These are phyloP conservation scores for Prosapia bicincta DNA, from an alignment of 2,888 invertebrate species.

Conservation along the genomic window DNA sequence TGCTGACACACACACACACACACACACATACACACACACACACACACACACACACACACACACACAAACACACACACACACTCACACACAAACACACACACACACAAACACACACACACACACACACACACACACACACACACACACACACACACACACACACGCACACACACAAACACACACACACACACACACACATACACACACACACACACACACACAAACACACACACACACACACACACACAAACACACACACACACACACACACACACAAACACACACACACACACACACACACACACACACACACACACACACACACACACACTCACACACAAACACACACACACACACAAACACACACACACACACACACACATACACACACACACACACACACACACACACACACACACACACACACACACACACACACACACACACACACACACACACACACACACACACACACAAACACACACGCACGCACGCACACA, in stretches of 20 bases:
- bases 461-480: conserved; percentile 3
- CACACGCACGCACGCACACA: not conserved
- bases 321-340: conserved; percentile 3
- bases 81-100: no score
- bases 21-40: no score
- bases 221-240: conserved; percentile 3
- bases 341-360: not conserved
- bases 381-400: conserved; percentile 3
- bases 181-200: conserved; percentile 2
- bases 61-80: no score
- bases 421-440: conserved; percentile 5
- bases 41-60: no score
- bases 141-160: not conserved
- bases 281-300: conserved; percentile 5
- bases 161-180: not conserved
- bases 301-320: conserved; percentile 5
- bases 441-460: conserved; percentile 5
- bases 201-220: conserved; percentile 5
- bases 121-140: no score
- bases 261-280: conserved; percentile 3
- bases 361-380: conserved; percentile 5
- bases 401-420: conserved; percentile 5
- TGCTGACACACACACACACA: no score
- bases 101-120: no score
- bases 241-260: conserved; percentile 3